Evolutionary conservation across 2,113 vertebrate species (phyloP).

Genomic region (Nesogale talazaci): DNA sequence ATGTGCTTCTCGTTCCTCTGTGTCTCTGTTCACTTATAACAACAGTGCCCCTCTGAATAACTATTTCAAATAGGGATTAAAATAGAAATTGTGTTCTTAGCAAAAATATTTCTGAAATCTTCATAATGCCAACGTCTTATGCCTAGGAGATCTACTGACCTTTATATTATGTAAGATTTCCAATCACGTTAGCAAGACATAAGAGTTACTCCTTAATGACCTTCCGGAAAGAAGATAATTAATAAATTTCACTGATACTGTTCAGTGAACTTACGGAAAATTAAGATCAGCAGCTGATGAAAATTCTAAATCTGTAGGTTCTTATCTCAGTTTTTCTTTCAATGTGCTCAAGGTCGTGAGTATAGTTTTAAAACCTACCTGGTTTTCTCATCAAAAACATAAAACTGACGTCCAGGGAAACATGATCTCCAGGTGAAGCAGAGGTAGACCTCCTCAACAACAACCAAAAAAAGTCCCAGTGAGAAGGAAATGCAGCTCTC

Average conservation of each 20-base stretch:
- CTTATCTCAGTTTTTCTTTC: neutral
- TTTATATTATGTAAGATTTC: neutral
- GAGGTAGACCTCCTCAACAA: too few relatives aligned
- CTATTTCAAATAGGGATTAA: neutral
- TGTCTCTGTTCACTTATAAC: too few relatives aligned
- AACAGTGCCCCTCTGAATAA: neutral
- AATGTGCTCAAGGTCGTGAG: neutral
- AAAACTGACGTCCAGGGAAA: neutral
- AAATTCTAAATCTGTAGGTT: neutral
- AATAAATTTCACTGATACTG: neutral
- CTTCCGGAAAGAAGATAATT: neutral
- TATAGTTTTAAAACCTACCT: neutral
- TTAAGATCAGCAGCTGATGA: neutral
- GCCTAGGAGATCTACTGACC: neutral
- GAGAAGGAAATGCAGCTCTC: too few relatives aligned
- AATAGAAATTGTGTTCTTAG: neutral
- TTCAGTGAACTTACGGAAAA: neutral
- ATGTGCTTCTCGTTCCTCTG: too few relatives aligned
- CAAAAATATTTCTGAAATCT: neutral
- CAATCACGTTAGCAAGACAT: neutral
- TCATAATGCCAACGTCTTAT: neutral
- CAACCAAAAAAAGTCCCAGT: too few relatives aligned
- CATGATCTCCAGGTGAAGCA: too few relatives aligned
- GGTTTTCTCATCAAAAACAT: neutral
- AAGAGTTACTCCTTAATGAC: neutral